Conservation (phyloP, 2,888 invertebrate genomes). For the Drosophila neutralis region DNA sequence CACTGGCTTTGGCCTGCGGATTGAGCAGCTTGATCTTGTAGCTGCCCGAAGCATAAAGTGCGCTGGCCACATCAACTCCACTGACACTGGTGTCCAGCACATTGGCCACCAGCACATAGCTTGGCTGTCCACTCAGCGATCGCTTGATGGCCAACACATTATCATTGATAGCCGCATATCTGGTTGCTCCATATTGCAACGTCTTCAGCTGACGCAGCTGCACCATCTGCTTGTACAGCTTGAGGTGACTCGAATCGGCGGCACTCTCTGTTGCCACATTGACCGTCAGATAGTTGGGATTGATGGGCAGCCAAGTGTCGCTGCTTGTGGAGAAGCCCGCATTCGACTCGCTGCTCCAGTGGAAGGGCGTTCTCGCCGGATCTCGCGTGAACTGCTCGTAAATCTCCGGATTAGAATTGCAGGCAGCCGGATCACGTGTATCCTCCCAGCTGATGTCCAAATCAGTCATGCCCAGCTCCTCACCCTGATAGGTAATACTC, state of each 20-base stretch:
- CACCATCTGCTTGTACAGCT: conserved; percentile 87
- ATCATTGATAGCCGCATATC: conserved; percentile 73
- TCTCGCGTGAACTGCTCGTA: conserved; percentile 88
- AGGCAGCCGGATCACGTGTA: conserved; percentile 86
- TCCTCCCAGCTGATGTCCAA: conserved; percentile 87
- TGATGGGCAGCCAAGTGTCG: conserved; percentile 84
- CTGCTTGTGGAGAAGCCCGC: conserved; percentile 81
- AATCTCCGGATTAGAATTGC: conserved; percentile 86
- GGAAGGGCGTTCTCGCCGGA: conserved; percentile 87
- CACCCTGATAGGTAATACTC: conserved; percentile 86
- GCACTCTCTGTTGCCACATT: conserved; percentile 86
- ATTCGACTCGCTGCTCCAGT: conserved; percentile 86
- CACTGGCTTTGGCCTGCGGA: conserved; percentile 65
- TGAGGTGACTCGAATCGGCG: conserved; percentile 86
- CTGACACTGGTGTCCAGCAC: conserved; percentile 78
- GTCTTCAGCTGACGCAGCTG: conserved; percentile 81
- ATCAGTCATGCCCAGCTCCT: conserved; percentile 83
- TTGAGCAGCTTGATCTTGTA: conserved; percentile 72
- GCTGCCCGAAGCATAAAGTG: conserved; percentile 56
- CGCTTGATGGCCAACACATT: conserved; percentile 80
- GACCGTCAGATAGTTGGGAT: conserved; percentile 87
- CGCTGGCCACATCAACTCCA: conserved; percentile 81
- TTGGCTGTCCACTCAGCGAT: conserved; percentile 74
- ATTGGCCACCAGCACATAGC: conserved; percentile 86
- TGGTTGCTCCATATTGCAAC: conserved; percentile 72